Evolutionary conservation across 1,140 invertebrate species (phyloP).

Genomic region (Mamestra configurata): DNA sequence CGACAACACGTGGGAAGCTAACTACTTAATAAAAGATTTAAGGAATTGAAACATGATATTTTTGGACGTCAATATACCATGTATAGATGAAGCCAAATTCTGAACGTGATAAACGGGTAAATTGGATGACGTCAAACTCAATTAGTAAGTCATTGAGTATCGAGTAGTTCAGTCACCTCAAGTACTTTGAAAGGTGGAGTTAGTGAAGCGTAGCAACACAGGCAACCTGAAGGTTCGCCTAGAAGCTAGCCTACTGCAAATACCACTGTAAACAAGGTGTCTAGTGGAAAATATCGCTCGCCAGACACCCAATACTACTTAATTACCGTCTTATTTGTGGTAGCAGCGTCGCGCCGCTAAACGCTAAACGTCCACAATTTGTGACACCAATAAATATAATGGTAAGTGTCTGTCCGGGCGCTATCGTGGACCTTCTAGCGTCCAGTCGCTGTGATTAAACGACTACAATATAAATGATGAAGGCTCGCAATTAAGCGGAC

Average conservation of each 20-base stretch:
- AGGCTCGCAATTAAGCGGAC: constrained; percentile 75
- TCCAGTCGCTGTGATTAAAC: constrained; percentile 70
- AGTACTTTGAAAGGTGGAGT: background rate
- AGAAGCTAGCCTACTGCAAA: no score
- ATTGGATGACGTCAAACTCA: background rate
- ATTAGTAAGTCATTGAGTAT: background rate
- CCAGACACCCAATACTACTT: background rate
- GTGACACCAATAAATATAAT: constrained; percentile 45
- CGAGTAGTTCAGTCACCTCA: constrained; percentile 16
- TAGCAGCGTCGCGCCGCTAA: background rate
- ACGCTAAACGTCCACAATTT: constrained; percentile 31
- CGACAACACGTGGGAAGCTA: background rate
- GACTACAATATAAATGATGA: constrained; percentile 81
- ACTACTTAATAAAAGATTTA: background rate
- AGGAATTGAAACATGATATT: background rate
- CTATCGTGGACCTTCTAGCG: constrained; percentile 17
- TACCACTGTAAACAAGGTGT: background rate
- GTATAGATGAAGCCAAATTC: background rate
- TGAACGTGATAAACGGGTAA: background rate
- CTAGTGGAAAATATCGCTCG: background rate
- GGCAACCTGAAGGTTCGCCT: background rate
- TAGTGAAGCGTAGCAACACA: background rate
- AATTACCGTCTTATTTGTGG: background rate
- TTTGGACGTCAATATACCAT: background rate
- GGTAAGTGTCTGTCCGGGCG: background rate